Base-by-base conservation (phyloP, 2,888 invertebrate species). In the Agapostemon virescens region DNA sequence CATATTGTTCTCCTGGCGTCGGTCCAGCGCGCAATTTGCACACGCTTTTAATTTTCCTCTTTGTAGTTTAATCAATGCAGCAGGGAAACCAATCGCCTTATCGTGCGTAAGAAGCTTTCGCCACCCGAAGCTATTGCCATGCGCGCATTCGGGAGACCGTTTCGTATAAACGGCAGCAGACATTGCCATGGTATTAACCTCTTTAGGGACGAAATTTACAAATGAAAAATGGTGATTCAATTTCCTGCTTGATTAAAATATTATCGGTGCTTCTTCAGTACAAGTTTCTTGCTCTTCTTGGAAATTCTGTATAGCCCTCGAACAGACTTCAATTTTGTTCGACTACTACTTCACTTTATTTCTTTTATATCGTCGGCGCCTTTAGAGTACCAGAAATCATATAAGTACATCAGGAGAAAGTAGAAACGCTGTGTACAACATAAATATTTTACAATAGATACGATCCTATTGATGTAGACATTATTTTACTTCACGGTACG, bases 1-100 rank as follows among this genome's bases (percentile, higher is more conserved):
- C 20, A 20, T 17, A n/a, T 70, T 61, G 69, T 23, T 42, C 55
- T 64, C 61, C 49, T 49, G 69, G 38, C 40, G 52, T 69, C 69
- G 38, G 67, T 55, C 23, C 33, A 36, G 1, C 49, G 23, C 9
- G 2, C n/a, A 45, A 33, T 58, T 45, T 42, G 20, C 77, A 74
- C 76, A 23, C 74, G 69, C 58, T 55, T 55, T 77, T 82, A 80
- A 85, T 82, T 80, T 74, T 58, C 82, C 69, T 64, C 71, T 77
- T 76, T 77, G 81, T 67, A 63, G 55, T 81, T 83, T 87, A 86
- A 86, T 87, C 68, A 79, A 76, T 68, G 67, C 73, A 33, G 58
- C 45, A 20, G 64, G 52, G 40, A 30, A 72, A 80, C 71, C 77
- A 63, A 79, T 87, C 77, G 79, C 76, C 82, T 84, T 72, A 85